A percentile compares a stretch with the other conserved stretches of the same genome.
phyloP scores from a whole-genome alignment of 2,113 vertebrate species.

The Chloroceryle aenea region DNA sequence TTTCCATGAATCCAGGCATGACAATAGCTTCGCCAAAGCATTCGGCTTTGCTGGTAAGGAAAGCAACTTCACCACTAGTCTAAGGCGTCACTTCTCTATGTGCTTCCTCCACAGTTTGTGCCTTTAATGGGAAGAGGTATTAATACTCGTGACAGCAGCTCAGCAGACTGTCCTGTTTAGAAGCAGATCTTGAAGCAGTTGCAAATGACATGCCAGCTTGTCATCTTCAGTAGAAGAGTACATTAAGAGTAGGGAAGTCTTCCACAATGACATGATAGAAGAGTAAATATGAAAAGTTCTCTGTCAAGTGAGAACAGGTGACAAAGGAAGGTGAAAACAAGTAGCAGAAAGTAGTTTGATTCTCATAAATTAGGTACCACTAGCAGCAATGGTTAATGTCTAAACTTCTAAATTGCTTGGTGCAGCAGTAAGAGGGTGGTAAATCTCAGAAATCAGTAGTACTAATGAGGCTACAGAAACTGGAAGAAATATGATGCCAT shows the following conservation, averaged over 20 bases:
- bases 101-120: neutral
- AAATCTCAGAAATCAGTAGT: neutral
- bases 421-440: neutral
- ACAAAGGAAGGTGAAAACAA: neutral
- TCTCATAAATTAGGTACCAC: neutral
- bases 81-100: neutral
- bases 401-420: neutral
- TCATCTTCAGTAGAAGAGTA: neutral
- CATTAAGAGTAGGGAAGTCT: neutral
- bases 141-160: constrained; percentile 47
- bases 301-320: neutral
- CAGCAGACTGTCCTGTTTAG: constrained; percentile 58
- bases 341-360: neutral
- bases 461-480: neutral
- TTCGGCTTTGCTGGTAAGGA: neutral
- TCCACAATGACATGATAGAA: constrained; percentile 19
- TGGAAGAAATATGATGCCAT: neutral
- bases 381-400: neutral
- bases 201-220: constrained; percentile 41
- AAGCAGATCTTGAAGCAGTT: constrained; percentile 34
- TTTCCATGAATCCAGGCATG: neutral
- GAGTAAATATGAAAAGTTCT: neutral
- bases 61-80: neutral
- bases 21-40: neutral
- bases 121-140: constrained; percentile 29